Evolutionary conservation across 2,888 invertebrate genomes (phyloP), one percentile per base, ranked within the genome.

Genomic region (Nebria salina): DNA sequence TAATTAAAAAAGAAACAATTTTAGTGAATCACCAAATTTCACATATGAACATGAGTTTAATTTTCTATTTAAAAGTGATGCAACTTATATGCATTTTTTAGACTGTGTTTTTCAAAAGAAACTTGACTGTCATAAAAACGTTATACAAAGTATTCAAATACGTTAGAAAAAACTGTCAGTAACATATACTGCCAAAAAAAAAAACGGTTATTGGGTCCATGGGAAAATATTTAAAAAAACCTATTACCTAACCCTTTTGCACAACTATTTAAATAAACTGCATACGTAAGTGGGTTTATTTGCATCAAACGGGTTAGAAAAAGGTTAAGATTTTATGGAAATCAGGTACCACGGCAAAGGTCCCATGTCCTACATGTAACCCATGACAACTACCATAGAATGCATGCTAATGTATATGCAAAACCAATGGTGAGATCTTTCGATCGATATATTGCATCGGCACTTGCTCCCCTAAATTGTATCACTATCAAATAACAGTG

Each of bases 281-380:
- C 88, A 88, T 88, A 88, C 85, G 87, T 88, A 87, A 87, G 85
- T 84, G 85, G 86, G 81, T 76, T 81, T 85, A 89, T 89, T 89
- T 89, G 88, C 89, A 89, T 89, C 87, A 87, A 86, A 75, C 77
- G 83, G 84, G 86, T 86, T 83, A 84, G 83, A 85, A 84, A 86
- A 87, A 86, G 87, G 87, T 87, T 87, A 87, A 86, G 86, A 87
- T 87, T 87, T 87, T 86, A 87, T 86, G 86, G 86, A 86, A 86
- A 85, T 85, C 84, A 84, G 54, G 54, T 54, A 54, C 84, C 84
- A 87, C 87, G 88, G 87, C 87, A 88, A 84, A 78, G 78, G 83
- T 82, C 82, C 76, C 84, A 66, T 78, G 82, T 77, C 78, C 83
- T 83, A 84, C 80, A 83, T 84, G 75, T 83, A 84, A 83, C 83